Conservation (phyloP, 2,113 vertebrate genomes). For the Columbina picui region DNA sequence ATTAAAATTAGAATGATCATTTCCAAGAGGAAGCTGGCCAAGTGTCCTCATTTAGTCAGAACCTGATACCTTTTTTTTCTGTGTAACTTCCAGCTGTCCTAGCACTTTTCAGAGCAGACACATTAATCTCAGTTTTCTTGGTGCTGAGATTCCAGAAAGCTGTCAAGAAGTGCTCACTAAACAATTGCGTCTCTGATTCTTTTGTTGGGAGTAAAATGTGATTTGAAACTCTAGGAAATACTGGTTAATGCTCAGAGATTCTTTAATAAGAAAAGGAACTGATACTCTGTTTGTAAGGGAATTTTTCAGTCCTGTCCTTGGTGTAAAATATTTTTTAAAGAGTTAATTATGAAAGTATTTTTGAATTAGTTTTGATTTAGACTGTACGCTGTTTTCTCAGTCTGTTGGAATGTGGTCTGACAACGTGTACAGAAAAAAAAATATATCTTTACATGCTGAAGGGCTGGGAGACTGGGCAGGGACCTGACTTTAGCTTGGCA, state of each 20-base stretch:
- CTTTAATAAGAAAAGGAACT: neutral
- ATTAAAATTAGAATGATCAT: neutral
- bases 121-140: neutral
- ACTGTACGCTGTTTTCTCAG: neutral
- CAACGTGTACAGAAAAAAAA: neutral
- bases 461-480: neutral
- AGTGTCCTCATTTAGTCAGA: slow-evolving; percentile 19
- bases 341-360: neutral
- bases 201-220: neutral
- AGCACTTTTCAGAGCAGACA: neutral
- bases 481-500: neutral
- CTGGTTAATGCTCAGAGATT: neutral
- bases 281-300: neutral
- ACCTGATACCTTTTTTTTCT: neutral
- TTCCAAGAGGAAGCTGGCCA: neutral
- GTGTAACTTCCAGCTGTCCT: neutral
- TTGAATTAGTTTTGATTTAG: neutral
- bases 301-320: neutral
- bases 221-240: neutral
- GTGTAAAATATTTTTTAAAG: neutral
- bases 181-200: neutral
- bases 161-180: neutral
- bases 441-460: neutral
- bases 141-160: neutral
- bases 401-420: neutral